phyloP scores from a whole-genome alignment of 2,888 invertebrate species.

The Campaea margaritaria region DNA sequence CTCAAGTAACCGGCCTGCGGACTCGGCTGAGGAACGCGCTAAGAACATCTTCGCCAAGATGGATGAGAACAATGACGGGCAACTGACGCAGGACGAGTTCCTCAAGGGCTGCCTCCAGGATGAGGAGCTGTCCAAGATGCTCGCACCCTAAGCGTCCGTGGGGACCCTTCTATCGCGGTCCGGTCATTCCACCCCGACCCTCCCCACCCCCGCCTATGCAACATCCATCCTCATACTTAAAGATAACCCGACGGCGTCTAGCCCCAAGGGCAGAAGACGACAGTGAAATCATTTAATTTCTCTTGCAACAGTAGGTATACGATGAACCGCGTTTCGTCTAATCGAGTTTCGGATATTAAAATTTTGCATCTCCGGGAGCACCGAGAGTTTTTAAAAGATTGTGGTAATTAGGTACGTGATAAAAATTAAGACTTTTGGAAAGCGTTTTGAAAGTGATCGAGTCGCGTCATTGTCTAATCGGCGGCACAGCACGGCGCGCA shows the following conservation, averaged over 20 bases:
- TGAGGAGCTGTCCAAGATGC: conserved; percentile 97
- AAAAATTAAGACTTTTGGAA: conserved; percentile 43
- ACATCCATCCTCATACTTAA: conserved; percentile 38
- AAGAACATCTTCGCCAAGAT: conserved; percentile 99
- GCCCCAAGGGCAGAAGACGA: conserved; percentile 34
- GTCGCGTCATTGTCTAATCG: conserved; percentile 33
- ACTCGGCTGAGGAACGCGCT: conserved; percentile 98
- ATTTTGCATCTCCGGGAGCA: conserved; percentile 31
- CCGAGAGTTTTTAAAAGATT: conserved; percentile 39
- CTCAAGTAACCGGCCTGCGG: conserved; percentile 97
- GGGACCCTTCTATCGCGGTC: conserved; percentile 7
- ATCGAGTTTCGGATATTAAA: conserved; percentile 30
- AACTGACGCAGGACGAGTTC: conserved; percentile 98
- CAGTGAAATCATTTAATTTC: conserved; percentile 34
- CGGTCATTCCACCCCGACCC: conserved; percentile 31
- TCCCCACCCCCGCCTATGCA: conserved; percentile 39
- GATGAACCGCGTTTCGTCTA: conserved; percentile 35
- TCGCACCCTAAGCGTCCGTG: conserved; percentile 90
- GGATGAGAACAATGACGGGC: conserved; percentile 99
- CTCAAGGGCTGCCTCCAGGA: conserved; percentile 98
- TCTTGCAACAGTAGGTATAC: conserved; percentile 37
- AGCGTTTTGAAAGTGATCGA: conserved; percentile 39
- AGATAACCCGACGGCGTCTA: conserved; percentile 65
- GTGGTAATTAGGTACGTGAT: conserved; percentile 46
- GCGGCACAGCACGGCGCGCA: conserved; percentile 27